phyloP scores from a whole-genome alignment of 2,113 vertebrate genomes.

The Romanogobio albipinnatus region DNA sequence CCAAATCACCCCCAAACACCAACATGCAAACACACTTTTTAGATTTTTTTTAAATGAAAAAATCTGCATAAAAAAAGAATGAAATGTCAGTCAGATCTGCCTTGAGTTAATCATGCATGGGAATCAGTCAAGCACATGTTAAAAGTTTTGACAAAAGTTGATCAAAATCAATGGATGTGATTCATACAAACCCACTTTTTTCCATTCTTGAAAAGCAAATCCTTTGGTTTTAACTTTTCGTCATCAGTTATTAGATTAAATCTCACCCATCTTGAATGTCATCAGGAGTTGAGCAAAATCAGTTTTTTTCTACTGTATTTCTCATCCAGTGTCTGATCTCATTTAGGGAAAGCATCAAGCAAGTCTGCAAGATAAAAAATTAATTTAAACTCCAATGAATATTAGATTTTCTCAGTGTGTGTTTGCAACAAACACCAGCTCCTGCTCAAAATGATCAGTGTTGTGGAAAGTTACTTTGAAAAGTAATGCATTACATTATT shows the following conservation, averaged over 20 bases:
- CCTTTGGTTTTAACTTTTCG: background rate
- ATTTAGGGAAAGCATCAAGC: background rate
- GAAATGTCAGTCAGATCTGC: background rate
- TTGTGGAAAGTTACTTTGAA: no score
- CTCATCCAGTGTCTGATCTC: background rate
- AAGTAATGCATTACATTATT: no score
- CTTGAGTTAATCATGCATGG: background rate
- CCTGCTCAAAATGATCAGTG: no score
- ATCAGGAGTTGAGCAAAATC: background rate
- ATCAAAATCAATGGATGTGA: background rate
- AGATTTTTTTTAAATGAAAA: background rate
- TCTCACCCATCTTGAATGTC: no score
- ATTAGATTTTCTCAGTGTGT: background rate
- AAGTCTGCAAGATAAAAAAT: background rate
- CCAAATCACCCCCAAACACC: background rate
- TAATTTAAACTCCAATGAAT: background rate
- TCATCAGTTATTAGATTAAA: background rate
- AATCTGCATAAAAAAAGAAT: background rate
- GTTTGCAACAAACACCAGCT: background rate
- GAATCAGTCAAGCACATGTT: background rate
- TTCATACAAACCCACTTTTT: background rate
- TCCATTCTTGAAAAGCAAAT: background rate
- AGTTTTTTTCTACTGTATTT: background rate
- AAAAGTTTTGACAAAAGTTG: background rate
- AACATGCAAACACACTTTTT: background rate